Base-by-base conservation (phyloP, 1,140 invertebrate genomes). In the Brachionus koreanus region DNA sequence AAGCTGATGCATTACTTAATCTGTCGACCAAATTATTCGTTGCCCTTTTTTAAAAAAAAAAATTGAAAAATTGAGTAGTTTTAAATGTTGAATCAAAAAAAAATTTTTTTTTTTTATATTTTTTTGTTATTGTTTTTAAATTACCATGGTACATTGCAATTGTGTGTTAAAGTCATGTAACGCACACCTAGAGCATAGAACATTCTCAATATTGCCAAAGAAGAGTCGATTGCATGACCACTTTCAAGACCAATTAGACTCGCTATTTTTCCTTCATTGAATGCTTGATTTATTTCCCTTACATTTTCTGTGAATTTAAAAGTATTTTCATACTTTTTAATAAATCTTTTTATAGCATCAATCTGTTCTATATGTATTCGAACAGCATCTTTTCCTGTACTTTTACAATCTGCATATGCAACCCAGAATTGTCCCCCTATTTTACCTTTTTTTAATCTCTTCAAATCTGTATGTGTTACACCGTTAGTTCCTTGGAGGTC, bases 391-490 rank as follows among this genome's bases (percentile, higher is more conserved):
- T 93, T 91, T 86, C 93, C 92, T 85, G 94, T 93, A 13, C 93
- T 91, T 75, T 92, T 91, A 87, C 94, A 95, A 6, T 92, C 92
- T 49, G 93, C 93, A 89, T 94, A 95, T 69, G 93, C 93, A 43
- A 93, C 93, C 94, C 94, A 95, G 87, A 95, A 94, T 93, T 95
- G 91, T 5, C 93, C 94, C 57, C 94, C 94, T 67, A 95, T 91
- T 84, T 92, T 91, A 61, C 94, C 95, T 84, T 92, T 89, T 83
- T 91, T 90, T 79, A 96, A 89, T 86, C 94, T 91, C 65, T 93
- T 93, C 84, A 97, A 92, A 88, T 96, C 95, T 0, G 95, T 96
- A 85, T 96, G 72, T 52, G 29, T 52, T 19, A 79, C 37, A 5
- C 76, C 76, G 1, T 79, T 23, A 0, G 76, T 61, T 25, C 76